These are phyloP conservation scores for Zaprionus ornatus DNA, from an alignment of 1,140 invertebrate genomes.

Conservation along the genomic window DNA sequence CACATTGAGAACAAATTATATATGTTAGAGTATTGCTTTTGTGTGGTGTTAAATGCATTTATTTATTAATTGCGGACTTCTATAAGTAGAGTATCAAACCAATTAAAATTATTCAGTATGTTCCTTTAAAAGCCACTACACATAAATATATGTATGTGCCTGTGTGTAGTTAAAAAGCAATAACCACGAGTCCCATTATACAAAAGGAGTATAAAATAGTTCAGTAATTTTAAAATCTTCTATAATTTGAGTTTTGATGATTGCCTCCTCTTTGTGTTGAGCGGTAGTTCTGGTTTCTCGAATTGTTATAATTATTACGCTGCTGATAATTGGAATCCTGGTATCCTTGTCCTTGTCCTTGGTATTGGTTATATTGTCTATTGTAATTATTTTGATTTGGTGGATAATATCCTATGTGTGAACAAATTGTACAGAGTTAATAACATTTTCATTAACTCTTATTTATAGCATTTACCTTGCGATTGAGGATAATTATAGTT, in stretches of 20 bases:
- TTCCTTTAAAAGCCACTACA: neutral
- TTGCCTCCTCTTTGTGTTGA: slow-evolving; percentile 29
- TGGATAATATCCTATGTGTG: slow-evolving; percentile 21
- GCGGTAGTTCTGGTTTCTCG: slow-evolving; percentile 40
- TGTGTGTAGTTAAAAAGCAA: neutral
- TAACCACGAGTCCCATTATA: neutral
- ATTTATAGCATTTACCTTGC: slow-evolving; percentile 32
- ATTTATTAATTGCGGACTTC: neutral
- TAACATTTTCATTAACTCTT: neutral
- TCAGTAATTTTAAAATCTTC: slow-evolving; percentile 45
- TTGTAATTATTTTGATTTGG: slow-evolving; percentile 26
- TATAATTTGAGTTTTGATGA: slow-evolving; percentile 49
- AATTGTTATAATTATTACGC: slow-evolving; percentile 52
- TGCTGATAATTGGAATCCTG: slow-evolving; percentile 43
- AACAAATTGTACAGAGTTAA: neutral
- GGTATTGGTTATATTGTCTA: slow-evolving; percentile 21
- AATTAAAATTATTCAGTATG: neutral
- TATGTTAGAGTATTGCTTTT: neutral
- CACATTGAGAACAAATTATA: neutral
- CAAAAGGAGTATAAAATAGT: neutral
- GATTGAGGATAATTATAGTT: slow-evolving; percentile 36
- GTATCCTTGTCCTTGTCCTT: slow-evolving; percentile 36
- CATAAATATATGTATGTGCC: neutral
- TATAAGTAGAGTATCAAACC: slow-evolving; percentile 1
- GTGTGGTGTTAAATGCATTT: slow-evolving; percentile 1